Evolutionary conservation across 2,888 invertebrate genomes (phyloP), one percentile per base, ranked within the genome.

Genomic region (Deilephila porcellus): DNA sequence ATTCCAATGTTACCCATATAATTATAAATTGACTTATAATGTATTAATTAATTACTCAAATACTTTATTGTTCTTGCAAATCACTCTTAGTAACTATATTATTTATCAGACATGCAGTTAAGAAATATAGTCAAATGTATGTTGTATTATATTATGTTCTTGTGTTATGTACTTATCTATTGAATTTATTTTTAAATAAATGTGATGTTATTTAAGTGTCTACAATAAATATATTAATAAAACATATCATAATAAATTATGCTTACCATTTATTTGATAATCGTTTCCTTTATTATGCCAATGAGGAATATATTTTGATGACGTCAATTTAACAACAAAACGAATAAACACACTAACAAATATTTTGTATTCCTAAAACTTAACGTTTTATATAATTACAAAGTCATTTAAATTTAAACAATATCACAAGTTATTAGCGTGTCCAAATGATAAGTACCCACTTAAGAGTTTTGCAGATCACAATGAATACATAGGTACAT

Each of bases 361-460:
- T 77, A 79, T 80, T 17, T 70, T 88, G 88, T 86, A 88, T 85
- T 86, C 84, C 89, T 88, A 88, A 88, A 90, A 86, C 88, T 89
- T 89, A 89, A 89, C 87, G 67, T 52, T 64, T 20, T 14, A 67
- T 67, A 84, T 83, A 82, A 82, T 85, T 85, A 87, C 82, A 86
- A 80, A 82, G 78, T 81, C 80, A 78, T 82, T 77, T 78, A 80
- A 77, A 78, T 53, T 74, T 79, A 80, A 84, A 82, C 76, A 82
- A 81, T 88, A 88, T 88, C 87, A 88, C 87, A 88, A 83, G 83
- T 80, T 79, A 81, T 79, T 76, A 78, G 74, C 73, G 75, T 76
- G 76, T 79, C 75, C 72, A 73, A 79, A 74, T 75, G 75, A 59
- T 77, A 79, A 78, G 75, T 81, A 77, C 74, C 78, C 76, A 81